Percentiles rank a stretch among this genome's conserved stretches.
Conservation (phyloP, 2,797 vertebrate species). For the Manis pentadactyla region DNA sequence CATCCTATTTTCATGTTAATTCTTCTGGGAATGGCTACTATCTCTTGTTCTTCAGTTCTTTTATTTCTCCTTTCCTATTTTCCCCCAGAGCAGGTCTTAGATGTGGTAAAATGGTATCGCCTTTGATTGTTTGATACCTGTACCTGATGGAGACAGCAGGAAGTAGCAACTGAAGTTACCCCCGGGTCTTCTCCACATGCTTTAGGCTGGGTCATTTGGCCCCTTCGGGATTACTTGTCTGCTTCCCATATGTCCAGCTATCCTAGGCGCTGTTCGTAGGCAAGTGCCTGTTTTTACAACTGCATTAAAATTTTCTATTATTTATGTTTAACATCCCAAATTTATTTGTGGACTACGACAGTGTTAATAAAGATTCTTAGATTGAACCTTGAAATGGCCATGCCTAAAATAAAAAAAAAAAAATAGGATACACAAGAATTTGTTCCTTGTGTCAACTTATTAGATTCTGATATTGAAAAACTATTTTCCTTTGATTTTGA, state of each 20-base stretch:
- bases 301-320: slow-evolving; percentile 29
- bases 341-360: slow-evolving; percentile 30
- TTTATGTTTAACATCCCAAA: slow-evolving; percentile 25
- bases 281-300: slow-evolving; percentile 48
- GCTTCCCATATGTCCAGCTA: slow-evolving; percentile 74
- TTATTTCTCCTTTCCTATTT: background rate
- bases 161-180: slow-evolving; percentile 67
- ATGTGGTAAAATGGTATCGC: slow-evolving; percentile 54
- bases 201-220: slow-evolving; percentile 63
- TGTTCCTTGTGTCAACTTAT: background rate
- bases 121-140: slow-evolving; percentile 68
- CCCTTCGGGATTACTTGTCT: slow-evolving; percentile 71
- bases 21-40: slow-evolving; percentile 7
- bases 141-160: slow-evolving; percentile 68
- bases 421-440: background rate
- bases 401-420: slow-evolving; percentile 51
- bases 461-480: slow-evolving; percentile 16
- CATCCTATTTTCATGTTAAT: background rate
- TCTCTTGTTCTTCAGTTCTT: background rate
- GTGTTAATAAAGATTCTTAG: slow-evolving; percentile 35
- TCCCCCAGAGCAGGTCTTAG: background rate
- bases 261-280: slow-evolving; percentile 1
- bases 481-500: slow-evolving; percentile 48
- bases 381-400: slow-evolving; percentile 43
- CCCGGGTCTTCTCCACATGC: slow-evolving; percentile 68